phyloP scores from a whole-genome alignment of 2,888 invertebrate species.

The Euproctis similis region DNA sequence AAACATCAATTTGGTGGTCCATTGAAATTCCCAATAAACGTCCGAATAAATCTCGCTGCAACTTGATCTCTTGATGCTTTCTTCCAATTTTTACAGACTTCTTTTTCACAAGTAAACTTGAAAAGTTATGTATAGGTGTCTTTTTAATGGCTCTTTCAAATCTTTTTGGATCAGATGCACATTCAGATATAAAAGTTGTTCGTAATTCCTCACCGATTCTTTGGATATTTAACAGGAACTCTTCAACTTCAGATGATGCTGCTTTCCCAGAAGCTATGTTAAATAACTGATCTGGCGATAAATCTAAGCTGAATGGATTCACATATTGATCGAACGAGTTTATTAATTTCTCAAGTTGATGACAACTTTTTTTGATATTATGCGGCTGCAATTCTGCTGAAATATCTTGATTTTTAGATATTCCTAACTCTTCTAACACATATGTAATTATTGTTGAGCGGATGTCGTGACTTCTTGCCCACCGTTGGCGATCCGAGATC shows the following conservation, averaged over 20 bases:
- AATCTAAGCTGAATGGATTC: constrained; percentile 4
- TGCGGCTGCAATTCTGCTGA: constrained; percentile 1
- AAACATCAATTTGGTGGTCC: constrained; percentile 1
- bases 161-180: not conserved
- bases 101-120: constrained; percentile 1
- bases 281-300: constrained; percentile 3
- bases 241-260: constrained; percentile 15
- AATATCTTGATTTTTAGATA: constrained; percentile 1
- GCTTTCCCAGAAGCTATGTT: constrained; percentile 5
- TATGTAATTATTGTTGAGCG: not conserved
- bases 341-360: constrained; percentile 2
- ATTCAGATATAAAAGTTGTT: not conserved
- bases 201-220: constrained; percentile 7
- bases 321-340: constrained; percentile 1
- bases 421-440: constrained; percentile 1
- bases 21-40: constrained; percentile 2
- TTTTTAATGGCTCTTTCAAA: constrained; percentile 1
- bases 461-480: constrained; percentile 2
- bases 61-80: not conserved
- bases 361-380: not conserved
- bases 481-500: constrained; percentile 5
- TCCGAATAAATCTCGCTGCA: constrained; percentile 5
- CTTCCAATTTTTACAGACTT: not conserved
- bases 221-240: constrained; percentile 28
- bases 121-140: constrained; percentile 1